Evolutionary conservation across 1,140 invertebrate species (phyloP), one percentile per base, ranked within the genome.

Genomic region (Acromyrmex echinatior): DNA sequence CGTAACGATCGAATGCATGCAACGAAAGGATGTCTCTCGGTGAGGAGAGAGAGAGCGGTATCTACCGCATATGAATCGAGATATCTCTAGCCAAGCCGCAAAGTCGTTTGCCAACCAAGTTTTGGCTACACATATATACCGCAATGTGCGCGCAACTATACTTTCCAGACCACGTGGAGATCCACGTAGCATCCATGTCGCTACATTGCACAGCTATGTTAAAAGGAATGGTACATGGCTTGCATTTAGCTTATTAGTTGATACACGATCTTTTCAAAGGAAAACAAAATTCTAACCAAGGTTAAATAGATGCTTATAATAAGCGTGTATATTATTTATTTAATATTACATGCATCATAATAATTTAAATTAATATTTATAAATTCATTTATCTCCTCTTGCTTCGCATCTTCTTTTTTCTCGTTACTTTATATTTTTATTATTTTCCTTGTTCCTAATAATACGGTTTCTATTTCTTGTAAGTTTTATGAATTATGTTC

Each of bases 41-140:
- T 7, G 21, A 45, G 28, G 10, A 25, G 63, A 53, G 63, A 53
- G 51, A 62, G 66, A 21, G 56, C 6, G 56, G 56, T 53, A 45
- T 45, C 63, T 71, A 51, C 58, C 65, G 21, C 60, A 70, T 56
- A 86, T 78, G 73, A 71, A 80, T 86, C 76, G 51, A 56, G 86
- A 70, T 87, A 79, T 84, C 86, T 86, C 74, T 53, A 58, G 78
- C 77, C 77, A 87, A 91, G 49, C 90, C 85, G 45, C 87, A 89
- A 86, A 89, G 84, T 89, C 87, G 86, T 91, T 91, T 91, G 90
- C 90, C 66, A 89, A 81, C 49, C 87, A 91, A 87, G 87, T 91
- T 91, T 90, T 51, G 89, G 70, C 60, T 60, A 71, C 65, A 66
- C 53, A 60, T 73, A 66, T 73, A 66, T 31, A 63, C 84, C 62